Conservation (phyloP, 2,797 vertebrate species). For the Scolopax rusticola region DNA sequence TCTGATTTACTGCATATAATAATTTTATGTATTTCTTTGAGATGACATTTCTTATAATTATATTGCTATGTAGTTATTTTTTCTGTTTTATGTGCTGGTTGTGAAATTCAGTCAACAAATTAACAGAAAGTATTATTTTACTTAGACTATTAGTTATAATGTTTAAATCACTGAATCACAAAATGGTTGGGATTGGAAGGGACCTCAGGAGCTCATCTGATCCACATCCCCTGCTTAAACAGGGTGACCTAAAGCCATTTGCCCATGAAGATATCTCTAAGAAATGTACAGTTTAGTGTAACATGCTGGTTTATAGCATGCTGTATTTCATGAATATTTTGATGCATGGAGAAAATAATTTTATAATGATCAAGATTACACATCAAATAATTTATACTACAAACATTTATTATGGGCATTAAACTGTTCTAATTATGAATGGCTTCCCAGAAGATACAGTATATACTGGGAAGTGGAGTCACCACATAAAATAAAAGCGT, state of each 20-base stretch:
- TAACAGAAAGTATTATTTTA: background rate
- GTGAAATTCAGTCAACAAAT: background rate
- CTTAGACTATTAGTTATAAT: background rate
- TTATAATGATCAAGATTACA: background rate
- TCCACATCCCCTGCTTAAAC: background rate
- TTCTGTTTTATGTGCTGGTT: background rate
- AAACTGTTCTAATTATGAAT: background rate
- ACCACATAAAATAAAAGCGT: background rate
- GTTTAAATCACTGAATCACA: background rate
- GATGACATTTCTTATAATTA: background rate
- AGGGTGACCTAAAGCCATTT: background rate
- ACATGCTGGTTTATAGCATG: background rate
- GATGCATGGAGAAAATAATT: background rate
- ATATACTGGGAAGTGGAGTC: background rate
- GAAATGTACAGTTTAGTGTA: background rate
- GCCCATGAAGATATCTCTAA: background rate
- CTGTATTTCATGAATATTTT: background rate
- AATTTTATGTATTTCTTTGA: background rate
- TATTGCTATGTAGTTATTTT: background rate
- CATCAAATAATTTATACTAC: background rate
- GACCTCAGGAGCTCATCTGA: background rate
- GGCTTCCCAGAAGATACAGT: background rate
- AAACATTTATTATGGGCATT: slow-evolving; percentile 3
- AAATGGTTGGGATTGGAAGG: background rate
- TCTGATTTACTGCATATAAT: background rate